These are phyloP conservation scores for Falco peregrinus DNA, from an alignment of 2,797 vertebrate genomes.

Conservation along the genomic window DNA sequence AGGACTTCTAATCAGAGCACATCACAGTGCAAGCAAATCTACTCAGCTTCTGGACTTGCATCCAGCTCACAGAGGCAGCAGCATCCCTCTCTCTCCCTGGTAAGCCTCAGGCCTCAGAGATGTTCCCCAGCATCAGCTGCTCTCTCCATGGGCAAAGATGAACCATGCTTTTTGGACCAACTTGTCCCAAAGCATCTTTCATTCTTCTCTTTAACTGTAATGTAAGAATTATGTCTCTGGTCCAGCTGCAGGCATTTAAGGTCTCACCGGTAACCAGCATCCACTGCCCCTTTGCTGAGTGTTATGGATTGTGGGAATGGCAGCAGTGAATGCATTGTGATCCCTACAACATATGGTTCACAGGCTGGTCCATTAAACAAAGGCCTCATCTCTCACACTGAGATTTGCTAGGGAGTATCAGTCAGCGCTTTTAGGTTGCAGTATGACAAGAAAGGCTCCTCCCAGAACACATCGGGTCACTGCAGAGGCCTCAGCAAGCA, in stretches of 20 bases:
- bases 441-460: background rate
- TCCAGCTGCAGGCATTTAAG: background rate
- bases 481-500: background rate
- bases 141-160: background rate
- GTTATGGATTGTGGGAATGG: background rate
- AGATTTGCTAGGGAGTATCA: background rate
- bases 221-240: background rate
- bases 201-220: background rate
- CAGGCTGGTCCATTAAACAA: background rate
- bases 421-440: background rate
- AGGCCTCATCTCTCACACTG: background rate
- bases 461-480: background rate
- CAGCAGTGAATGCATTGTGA: background rate
- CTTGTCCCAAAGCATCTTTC: background rate
- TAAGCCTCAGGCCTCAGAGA: background rate
- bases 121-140: background rate
- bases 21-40: background rate
- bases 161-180: fast-evolving
- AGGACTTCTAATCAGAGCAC: background rate
- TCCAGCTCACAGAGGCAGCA: background rate
- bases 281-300: background rate
- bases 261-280: background rate
- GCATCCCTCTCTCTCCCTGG: background rate
- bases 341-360: background rate
- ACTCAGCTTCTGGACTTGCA: background rate